Conservation (phyloP, 2,113 vertebrate species). For the Rhipidura dahli region DNA sequence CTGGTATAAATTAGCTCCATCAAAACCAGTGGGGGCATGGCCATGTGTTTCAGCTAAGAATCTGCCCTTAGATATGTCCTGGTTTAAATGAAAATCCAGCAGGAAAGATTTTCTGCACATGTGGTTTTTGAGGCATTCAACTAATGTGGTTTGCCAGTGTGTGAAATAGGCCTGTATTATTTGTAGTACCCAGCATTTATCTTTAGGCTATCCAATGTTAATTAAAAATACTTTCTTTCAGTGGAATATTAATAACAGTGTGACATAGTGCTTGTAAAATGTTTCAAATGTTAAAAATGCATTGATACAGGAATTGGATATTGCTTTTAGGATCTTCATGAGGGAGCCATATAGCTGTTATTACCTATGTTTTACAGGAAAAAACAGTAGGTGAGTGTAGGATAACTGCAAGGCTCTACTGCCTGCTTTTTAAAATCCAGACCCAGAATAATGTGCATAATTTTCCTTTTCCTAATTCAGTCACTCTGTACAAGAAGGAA, state of each 20-base stretch:
- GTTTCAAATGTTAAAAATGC: background rate
- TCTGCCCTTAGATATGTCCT: background rate
- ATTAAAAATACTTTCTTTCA: constrained; percentile 13
- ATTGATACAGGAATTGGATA: background rate
- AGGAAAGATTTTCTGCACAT: background rate
- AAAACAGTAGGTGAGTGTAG: background rate
- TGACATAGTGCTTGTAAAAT: background rate
- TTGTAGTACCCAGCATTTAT: background rate
- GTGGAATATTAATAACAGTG: background rate
- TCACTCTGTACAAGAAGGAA: background rate
- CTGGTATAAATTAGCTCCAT: background rate
- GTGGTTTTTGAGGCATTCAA: background rate
- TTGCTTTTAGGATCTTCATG: background rate
- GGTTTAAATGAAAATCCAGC: background rate
- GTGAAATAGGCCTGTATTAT: background rate
- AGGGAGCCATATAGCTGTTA: background rate
- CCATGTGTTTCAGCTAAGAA: background rate
- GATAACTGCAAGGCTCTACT: background rate
- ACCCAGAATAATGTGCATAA: background rate
- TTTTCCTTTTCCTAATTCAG: background rate
- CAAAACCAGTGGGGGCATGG: background rate
- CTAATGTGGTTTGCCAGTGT: background rate
- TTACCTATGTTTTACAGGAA: background rate
- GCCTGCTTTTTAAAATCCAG: background rate
- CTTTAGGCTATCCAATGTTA: background rate